phyloP scores from a whole-genome alignment of 2,113 vertebrate species.

The Onychorhynchus coronatus region DNA sequence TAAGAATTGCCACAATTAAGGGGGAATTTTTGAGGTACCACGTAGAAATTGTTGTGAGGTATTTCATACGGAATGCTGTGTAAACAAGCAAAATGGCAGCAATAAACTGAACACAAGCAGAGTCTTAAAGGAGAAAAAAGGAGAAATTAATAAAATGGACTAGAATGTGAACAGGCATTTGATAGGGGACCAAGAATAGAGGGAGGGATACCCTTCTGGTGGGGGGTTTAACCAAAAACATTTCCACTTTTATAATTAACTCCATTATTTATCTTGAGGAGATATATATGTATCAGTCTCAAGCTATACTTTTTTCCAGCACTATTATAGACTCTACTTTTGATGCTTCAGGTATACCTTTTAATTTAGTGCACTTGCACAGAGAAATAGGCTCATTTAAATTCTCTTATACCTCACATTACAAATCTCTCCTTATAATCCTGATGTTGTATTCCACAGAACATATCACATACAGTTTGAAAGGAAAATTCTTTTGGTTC shows the following conservation, averaged over 20 bases:
- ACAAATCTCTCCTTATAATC: background rate
- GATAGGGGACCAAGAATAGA: background rate
- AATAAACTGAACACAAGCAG: background rate
- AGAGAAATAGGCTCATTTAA: background rate
- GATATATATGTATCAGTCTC: background rate
- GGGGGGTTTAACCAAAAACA: background rate
- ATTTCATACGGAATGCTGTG: slow-evolving; percentile 27
- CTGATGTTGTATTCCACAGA: background rate
- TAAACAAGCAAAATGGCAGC: slow-evolving; percentile 20
- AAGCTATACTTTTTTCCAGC: background rate
- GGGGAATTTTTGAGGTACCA: slow-evolving; percentile 16
- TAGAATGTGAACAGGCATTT: background rate
- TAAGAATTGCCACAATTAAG: slow-evolving; percentile 15
- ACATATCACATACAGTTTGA: background rate
- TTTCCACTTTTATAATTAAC: background rate
- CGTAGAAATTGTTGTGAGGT: background rate
- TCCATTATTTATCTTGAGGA: background rate
- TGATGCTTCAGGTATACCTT: background rate
- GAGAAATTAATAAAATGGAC: background rate
- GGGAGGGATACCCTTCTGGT: background rate
- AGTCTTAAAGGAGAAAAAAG: background rate
- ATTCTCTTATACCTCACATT: background rate
- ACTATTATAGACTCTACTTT: background rate
- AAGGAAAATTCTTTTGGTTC: background rate
- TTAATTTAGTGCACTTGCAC: background rate